phyloP scores from a whole-genome alignment of 2,113 vertebrate species.

The Macroglossus sobrinus region DNA sequence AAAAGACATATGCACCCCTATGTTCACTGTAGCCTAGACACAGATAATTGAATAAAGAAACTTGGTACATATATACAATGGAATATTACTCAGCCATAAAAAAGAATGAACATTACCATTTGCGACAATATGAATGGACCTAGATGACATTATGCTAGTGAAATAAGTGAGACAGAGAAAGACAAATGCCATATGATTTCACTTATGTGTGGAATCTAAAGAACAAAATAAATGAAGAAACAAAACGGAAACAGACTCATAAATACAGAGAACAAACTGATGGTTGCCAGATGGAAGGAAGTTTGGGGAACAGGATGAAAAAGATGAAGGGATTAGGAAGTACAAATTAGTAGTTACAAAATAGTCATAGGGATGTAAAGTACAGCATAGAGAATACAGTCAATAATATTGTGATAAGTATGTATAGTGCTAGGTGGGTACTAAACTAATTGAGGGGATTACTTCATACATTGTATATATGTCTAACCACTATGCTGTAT shows the following conservation, averaged over 20 bases:
- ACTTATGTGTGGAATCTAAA: background rate
- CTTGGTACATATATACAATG: no score
- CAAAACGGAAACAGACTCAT: background rate
- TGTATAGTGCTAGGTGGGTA: no score
- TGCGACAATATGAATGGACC: background rate
- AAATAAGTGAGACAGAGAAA: background rate
- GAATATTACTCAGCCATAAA: background rate
- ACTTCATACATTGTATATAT: background rate
- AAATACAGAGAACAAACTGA: background rate
- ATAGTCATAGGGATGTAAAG: background rate
- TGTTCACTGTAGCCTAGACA: no score
- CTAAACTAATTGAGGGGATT: no score
- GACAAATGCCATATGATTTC: background rate
- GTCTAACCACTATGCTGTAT: background rate
- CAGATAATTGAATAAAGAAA: no score
- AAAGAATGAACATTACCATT: background rate
- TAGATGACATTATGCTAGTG: background rate
- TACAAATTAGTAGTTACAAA: background rate
- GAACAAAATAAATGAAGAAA: background rate
- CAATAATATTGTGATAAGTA: background rate
- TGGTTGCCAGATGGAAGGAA: background rate
- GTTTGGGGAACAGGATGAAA: background rate
- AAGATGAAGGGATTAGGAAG: background rate
- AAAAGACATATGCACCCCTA: no score
- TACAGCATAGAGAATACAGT: background rate